Conservation (phyloP, 2,797 vertebrate species). For the Mormyrops attenuatus region DNA sequence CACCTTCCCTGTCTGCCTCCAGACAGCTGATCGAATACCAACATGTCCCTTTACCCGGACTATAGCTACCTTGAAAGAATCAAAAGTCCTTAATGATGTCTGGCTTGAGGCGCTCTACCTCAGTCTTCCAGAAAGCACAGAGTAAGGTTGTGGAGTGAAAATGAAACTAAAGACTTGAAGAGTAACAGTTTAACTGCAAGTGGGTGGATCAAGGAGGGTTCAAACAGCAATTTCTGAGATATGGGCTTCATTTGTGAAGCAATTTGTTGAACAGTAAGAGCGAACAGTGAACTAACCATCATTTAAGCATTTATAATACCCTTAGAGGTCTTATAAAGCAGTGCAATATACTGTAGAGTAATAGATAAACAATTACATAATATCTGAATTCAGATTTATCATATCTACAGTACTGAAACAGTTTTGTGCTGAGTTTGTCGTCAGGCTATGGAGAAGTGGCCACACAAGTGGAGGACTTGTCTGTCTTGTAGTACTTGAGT, state of each 20-base stretch:
- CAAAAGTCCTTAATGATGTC: background rate
- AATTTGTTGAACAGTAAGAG: background rate
- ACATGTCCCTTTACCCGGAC: background rate
- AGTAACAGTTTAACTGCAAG: background rate
- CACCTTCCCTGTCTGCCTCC: background rate
- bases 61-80: background rate
- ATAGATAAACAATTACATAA: background rate
- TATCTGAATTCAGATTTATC: slow-evolving; percentile 26
- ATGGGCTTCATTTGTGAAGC: background rate
- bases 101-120: background rate
- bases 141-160: background rate
- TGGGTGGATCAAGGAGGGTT: background rate
- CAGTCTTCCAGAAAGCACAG: background rate
- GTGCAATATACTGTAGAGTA: background rate
- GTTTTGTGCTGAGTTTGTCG: slow-evolving; percentile 76
- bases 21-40: background rate
- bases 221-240: slow-evolving; percentile 20
- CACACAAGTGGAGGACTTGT: slow-evolving; percentile 53
- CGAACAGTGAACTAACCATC: background rate
- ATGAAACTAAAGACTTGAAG: background rate
- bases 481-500: background rate
- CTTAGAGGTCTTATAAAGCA: background rate
- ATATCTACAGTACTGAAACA: slow-evolving; percentile 61
- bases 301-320: background rate
- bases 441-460: slow-evolving; percentile 75